phyloP scores from a whole-genome alignment of 1,140 invertebrate species.

The Zeugodacus cucurbitae region DNA sequence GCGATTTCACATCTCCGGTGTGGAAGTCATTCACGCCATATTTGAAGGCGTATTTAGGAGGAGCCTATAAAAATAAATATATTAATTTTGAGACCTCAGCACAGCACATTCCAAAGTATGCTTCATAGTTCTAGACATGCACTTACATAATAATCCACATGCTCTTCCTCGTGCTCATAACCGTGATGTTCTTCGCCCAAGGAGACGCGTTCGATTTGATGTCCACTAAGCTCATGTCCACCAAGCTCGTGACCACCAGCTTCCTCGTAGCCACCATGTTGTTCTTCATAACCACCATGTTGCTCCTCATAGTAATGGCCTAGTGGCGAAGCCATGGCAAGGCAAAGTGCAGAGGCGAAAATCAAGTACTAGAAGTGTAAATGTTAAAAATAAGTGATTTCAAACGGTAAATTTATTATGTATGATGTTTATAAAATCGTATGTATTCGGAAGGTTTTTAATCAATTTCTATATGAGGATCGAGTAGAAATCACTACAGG shows the following conservation, averaged over 20 bases:
- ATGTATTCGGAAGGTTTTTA: no score
- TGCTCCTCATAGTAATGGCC: constrained; percentile 61
- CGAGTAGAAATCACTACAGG: no score
- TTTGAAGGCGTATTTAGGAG: constrained; percentile 69
- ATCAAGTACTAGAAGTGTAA: constrained; percentile 56
- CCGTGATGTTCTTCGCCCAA: constrained; percentile 57
- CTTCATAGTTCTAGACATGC: constrained; percentile 43
- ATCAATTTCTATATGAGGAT: no score
- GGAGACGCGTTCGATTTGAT: constrained; percentile 61
- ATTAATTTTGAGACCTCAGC: no score
- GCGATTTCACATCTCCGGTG: constrained; percentile 70
- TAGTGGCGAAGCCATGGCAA: constrained; percentile 62
- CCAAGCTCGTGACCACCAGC: constrained; percentile 48
- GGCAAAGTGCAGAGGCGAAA: constrained; percentile 61
- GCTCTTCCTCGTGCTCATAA: constrained; percentile 61
- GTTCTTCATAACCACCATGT: constrained; percentile 55
- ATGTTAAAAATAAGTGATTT: background rate
- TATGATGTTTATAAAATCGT: no score
- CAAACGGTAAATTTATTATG: no score
- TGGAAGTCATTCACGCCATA: constrained; percentile 69
- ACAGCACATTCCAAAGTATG: no score
- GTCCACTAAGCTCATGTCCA: constrained; percentile 57
- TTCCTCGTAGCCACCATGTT: constrained; percentile 54
- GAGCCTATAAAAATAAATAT: constrained; percentile 52
- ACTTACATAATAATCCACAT: constrained; percentile 66